Percentiles rank a stretch among this genome's conserved stretches.
Evolutionary conservation across 1,140 invertebrate genomes (phyloP).

Genomic region (Anastatus disparis): DNA sequence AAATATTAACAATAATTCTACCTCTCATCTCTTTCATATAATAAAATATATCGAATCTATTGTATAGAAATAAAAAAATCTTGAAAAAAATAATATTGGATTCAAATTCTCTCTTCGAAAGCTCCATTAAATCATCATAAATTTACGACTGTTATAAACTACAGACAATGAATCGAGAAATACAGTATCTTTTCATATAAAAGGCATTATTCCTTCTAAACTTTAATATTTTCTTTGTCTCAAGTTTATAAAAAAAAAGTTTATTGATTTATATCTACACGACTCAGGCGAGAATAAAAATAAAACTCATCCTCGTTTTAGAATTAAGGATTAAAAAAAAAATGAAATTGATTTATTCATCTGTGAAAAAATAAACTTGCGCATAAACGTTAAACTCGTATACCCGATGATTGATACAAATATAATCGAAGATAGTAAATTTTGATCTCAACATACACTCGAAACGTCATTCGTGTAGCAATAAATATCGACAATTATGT

Average conservation of each 20-base stretch:
- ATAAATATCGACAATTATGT: constrained; percentile 8
- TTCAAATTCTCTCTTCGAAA: constrained; percentile 2
- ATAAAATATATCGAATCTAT: too few species aligned
- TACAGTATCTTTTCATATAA: constrained; percentile 15
- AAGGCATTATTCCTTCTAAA: constrained; percentile 7
- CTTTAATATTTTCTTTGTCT: constrained; percentile 11
- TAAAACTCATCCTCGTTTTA: constrained; percentile 21
- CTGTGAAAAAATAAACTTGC: not conserved
- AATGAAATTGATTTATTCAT: constrained; percentile 30
- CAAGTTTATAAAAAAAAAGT: constrained; percentile 24
- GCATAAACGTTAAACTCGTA: not conserved
- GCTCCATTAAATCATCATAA: constrained; percentile 13
- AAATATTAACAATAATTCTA: too few species aligned
- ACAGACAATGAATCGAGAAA: constrained; percentile 21
- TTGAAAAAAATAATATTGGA: too few species aligned
- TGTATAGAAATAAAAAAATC: too few species aligned
- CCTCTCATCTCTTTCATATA: too few species aligned
- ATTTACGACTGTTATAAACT: not conserved
- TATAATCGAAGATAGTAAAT: constrained; percentile 25
- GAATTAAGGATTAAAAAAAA: too few species aligned
- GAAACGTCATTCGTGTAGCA: too few species aligned
- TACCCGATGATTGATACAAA: constrained; percentile 15
- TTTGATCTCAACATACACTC: too few species aligned
- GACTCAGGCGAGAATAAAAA: constrained; percentile 1
- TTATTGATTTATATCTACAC: constrained; percentile 20